These are phyloP conservation scores for Pyrocoelia pectoralis DNA, from an alignment of 2,888 invertebrate genomes.

Conservation along the genomic window DNA sequence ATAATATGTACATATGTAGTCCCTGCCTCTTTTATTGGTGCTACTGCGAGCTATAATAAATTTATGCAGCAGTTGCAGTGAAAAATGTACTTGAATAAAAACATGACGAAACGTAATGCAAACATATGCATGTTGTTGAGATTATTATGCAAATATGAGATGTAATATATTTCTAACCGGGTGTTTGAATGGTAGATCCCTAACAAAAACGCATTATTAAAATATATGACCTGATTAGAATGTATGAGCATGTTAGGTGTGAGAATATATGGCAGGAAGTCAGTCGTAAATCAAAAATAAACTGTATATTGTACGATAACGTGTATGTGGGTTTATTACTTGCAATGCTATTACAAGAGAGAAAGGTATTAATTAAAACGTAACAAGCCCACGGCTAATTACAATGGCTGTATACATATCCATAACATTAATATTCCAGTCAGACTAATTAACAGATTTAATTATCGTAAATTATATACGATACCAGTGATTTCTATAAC, in stretches of 20 bases:
- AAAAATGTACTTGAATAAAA: constrained; percentile 3
- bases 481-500: constrained; percentile 32
- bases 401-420: constrained; percentile 48
- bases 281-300: constrained; percentile 54
- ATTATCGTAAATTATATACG: constrained; percentile 49
- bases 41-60: too few species aligned
- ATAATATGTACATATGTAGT: too few species aligned
- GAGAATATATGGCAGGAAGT: constrained; percentile 56
- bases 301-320: constrained; percentile 54
- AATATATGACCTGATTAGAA: constrained; percentile 47
- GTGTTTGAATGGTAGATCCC: constrained; percentile 34
- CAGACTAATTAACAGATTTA: constrained; percentile 52
- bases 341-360: constrained; percentile 49
- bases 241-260: constrained; percentile 50
- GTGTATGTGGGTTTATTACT: constrained; percentile 51
- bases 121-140: constrained; percentile 25
- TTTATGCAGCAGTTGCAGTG: too few species aligned
- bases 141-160: constrained; percentile 41
- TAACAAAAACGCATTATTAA: constrained; percentile 45
- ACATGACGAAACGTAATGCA: constrained; percentile 26
- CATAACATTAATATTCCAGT: constrained; percentile 49
- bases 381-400: constrained; percentile 55
- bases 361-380: constrained; percentile 56
- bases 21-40: too few species aligned
- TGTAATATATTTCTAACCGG: constrained; percentile 33